Percentiles rank a stretch among this genome's conserved stretches.
Evolutionary conservation across 2,888 invertebrate genomes (phyloP).

Genomic region (Oegoconia quadripuncta): DNA sequence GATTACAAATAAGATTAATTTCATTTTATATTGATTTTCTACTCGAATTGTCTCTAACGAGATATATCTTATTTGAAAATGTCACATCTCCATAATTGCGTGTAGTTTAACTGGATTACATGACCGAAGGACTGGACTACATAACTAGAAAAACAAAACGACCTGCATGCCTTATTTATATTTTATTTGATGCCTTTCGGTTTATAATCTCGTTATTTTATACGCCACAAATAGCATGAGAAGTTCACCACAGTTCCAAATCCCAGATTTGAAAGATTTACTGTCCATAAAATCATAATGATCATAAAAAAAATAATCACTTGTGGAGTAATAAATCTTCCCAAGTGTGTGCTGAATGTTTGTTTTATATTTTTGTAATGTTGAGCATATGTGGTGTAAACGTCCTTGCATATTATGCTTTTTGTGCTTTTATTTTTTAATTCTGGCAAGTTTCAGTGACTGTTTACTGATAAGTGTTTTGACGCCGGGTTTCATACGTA

Average conservation of each 20-base stretch:
- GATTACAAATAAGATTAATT: too few species aligned
- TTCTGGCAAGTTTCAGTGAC: slow-evolving; percentile 28
- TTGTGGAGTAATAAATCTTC: slow-evolving; percentile 10
- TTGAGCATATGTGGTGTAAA: slow-evolving; percentile 8
- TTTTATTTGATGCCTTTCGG: too few species aligned
- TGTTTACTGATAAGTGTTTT: slow-evolving; percentile 14
- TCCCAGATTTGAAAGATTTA: background rate
- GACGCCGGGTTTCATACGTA: background rate
- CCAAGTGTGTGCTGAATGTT: slow-evolving; percentile 10
- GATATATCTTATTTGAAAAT: too few species aligned
- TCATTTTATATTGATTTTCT: too few species aligned
- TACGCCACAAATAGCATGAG: background rate
- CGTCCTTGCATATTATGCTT: slow-evolving; percentile 20
- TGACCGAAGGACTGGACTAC: too few species aligned
- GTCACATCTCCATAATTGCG: too few species aligned
- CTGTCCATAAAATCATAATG: slow-evolving; percentile 1
- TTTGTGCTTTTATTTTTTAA: slow-evolving; percentile 26
- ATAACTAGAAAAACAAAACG: too few species aligned
- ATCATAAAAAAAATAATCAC: slow-evolving; percentile 1
- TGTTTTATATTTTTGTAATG: slow-evolving; percentile 7
- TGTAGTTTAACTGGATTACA: too few species aligned
- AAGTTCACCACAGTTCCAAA: background rate
- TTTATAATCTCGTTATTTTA: background rate
- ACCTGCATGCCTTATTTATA: too few species aligned
- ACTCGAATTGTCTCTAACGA: too few species aligned